Evolutionary conservation across 2,888 invertebrate species (phyloP).

Genomic region (Melanostoma scalare): DNA sequence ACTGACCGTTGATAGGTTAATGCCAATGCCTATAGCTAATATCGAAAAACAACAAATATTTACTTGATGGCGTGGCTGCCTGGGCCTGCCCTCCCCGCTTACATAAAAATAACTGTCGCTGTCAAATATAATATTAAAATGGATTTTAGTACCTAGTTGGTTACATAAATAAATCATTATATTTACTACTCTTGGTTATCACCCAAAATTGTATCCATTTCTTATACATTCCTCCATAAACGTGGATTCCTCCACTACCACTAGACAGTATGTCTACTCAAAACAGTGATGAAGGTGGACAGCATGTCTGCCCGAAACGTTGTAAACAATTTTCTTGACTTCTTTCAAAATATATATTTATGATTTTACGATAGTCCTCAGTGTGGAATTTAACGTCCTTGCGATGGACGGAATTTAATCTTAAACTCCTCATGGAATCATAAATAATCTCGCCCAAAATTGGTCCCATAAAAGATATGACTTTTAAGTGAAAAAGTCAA

Average conservation of each 20-base stretch:
- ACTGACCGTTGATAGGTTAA: conserved; percentile 14
- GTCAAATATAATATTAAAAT: not conserved
- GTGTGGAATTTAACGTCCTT: conserved; percentile 51
- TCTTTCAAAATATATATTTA: conserved; percentile 47
- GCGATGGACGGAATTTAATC: conserved; percentile 41
- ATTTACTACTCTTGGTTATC: not conserved
- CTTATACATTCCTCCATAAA: not conserved
- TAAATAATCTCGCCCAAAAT: conserved; percentile 59
- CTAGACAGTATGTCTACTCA: conserved; percentile 56
- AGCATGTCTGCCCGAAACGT: conserved; percentile 46
- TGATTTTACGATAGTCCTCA: conserved; percentile 53
- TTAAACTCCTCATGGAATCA: conserved; percentile 50
- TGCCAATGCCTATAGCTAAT: not conserved
- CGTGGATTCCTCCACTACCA: not conserved
- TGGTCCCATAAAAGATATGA: conserved; percentile 65
- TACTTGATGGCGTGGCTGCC: conserved; percentile 21
- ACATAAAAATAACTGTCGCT: not conserved
- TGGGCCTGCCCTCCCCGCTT: too few species aligned
- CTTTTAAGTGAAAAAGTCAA: conserved; percentile 70
- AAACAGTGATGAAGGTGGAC: conserved; percentile 29
- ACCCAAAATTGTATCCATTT: not conserved
- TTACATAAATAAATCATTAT: not conserved
- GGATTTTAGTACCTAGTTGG: not conserved
- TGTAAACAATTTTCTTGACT: conserved; percentile 38
- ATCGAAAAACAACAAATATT: conserved; percentile 3